phyloP scores from a whole-genome alignment of 1,140 invertebrate species.

The Thalassaphorura encarpata region DNA sequence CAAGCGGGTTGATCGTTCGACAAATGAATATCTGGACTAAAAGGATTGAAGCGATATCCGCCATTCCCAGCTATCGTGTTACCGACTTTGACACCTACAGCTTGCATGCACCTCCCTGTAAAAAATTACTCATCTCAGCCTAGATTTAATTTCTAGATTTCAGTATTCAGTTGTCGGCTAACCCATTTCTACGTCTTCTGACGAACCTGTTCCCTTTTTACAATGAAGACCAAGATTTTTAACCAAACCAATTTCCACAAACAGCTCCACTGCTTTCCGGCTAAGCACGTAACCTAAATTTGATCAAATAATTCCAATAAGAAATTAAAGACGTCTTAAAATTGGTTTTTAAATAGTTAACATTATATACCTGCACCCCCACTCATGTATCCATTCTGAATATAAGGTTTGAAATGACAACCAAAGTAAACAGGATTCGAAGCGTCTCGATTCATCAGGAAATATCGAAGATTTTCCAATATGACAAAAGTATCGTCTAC shows the following conservation, averaged over 20 bases:
- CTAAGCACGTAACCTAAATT: slow-evolving; percentile 75
- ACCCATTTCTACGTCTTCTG: slow-evolving; percentile 90
- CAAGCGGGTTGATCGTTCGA: slow-evolving; percentile 13
- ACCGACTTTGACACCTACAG: slow-evolving; percentile 71
- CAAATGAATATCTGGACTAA: slow-evolving; percentile 75
- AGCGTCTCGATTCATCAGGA: slow-evolving; percentile 62
- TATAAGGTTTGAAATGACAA: slow-evolving; percentile 76
- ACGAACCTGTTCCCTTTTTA: slow-evolving; percentile 63
- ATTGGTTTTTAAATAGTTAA: background rate
- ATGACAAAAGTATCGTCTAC: slow-evolving; percentile 78
- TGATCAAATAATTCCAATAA: slow-evolving; percentile 15
- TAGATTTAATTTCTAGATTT: no score
- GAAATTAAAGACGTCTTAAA: no score
- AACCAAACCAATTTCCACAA: slow-evolving; percentile 60
- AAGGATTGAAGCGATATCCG: slow-evolving; percentile 84
- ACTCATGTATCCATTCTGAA: slow-evolving; percentile 87
- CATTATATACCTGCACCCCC: slow-evolving; percentile 60
- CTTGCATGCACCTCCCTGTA: slow-evolving; percentile 71
- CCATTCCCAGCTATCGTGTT: slow-evolving; percentile 75
- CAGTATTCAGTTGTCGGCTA: no score
- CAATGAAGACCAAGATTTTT: slow-evolving; percentile 55
- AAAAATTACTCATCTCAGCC: no score
- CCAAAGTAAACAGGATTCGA: slow-evolving; percentile 74
- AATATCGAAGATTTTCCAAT: slow-evolving; percentile 74
- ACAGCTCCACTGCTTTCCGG: slow-evolving; percentile 57